Evolutionary conservation across 1,140 invertebrate species (phyloP).

Genomic region (Apocrypta bakeri): DNA sequence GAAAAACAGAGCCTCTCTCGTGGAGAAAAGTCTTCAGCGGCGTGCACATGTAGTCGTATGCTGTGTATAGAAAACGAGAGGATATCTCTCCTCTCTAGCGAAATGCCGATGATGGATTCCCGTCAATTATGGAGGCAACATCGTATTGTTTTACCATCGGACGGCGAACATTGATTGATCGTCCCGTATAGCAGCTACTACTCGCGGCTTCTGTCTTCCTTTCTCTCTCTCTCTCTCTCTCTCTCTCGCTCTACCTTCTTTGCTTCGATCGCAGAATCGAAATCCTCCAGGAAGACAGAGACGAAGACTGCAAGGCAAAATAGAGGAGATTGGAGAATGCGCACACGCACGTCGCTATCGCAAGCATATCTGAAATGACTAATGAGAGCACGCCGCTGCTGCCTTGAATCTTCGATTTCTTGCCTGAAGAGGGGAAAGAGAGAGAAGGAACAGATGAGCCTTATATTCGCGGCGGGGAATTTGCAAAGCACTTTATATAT

Average conservation of each 20-base stretch:
- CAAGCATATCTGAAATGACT: constrained; percentile 53
- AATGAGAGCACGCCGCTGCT: constrained; percentile 51
- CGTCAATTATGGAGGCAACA: constrained; percentile 74
- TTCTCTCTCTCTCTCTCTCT: too few species aligned
- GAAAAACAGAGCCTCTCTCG: constrained; percentile 10
- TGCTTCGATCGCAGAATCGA: constrained; percentile 30
- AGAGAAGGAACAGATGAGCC: constrained; percentile 17
- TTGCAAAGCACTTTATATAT: constrained; percentile 10
- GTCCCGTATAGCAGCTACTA: constrained; percentile 53
- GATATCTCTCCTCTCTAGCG: constrained; percentile 50
- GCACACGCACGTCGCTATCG: constrained; percentile 45
- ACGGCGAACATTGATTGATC: constrained; percentile 73
- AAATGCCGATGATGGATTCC: constrained; percentile 73
- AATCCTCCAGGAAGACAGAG: constrained; percentile 26
- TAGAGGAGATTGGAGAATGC: constrained; percentile 6
- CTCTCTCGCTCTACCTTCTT: background rate
- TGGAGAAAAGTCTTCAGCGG: constrained; percentile 27
- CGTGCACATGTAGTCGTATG: background rate
- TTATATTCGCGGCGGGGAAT: constrained; percentile 36
- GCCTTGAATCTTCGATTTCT: constrained; percentile 50
- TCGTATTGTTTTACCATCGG: constrained; percentile 74
- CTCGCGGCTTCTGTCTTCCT: constrained; percentile 17
- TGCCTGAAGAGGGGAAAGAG: background rate
- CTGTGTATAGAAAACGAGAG: constrained; percentile 13
- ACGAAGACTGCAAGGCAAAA: constrained; percentile 6